Conservation (phyloP, 2,113 vertebrate genomes). For the Proterorhinus semilunaris region DNA sequence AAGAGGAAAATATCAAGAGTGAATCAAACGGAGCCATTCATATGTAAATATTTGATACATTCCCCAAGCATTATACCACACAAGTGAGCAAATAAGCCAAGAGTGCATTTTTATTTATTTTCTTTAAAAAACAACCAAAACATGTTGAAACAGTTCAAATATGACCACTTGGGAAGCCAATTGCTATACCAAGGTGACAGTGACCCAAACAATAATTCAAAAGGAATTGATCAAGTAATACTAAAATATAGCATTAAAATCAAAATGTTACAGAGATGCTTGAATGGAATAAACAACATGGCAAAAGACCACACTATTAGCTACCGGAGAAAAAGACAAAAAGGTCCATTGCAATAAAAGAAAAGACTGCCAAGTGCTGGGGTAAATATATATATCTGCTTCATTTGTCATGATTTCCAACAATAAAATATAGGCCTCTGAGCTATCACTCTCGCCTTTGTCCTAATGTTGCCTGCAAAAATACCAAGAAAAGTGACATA, state of each 20-base stretch:
- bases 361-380: slow-evolving; percentile 83
- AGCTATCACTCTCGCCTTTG: slow-evolving; percentile 74
- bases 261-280: slow-evolving; percentile 80
- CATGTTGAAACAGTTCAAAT: slow-evolving; percentile 79
- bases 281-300: slow-evolving; percentile 82
- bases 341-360: slow-evolving; percentile 81
- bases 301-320: slow-evolving; percentile 80
- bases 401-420: slow-evolving; percentile 80
- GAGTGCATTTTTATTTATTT: slow-evolving; percentile 80
- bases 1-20: neutral
- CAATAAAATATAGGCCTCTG: slow-evolving; percentile 84
- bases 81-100: slow-evolving; percentile 70
- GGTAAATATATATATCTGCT: slow-evolving; percentile 84
- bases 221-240: slow-evolving; percentile 75
- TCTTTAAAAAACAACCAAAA: slow-evolving; percentile 71
- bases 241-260: slow-evolving; percentile 77
- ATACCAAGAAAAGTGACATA: slow-evolving; percentile 79
- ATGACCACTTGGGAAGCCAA: slow-evolving; percentile 79
- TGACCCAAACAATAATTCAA: slow-evolving; percentile 70
- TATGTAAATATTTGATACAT: neutral
- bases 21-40: neutral
- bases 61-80: slow-evolving; percentile 31
- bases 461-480: slow-evolving; percentile 81
- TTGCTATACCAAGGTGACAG: slow-evolving; percentile 78
- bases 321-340: slow-evolving; percentile 80